Evolutionary conservation across 2,113 vertebrate genomes (phyloP), one percentile per base, ranked within the genome.

Genomic region (Pao palembangensis): DNA sequence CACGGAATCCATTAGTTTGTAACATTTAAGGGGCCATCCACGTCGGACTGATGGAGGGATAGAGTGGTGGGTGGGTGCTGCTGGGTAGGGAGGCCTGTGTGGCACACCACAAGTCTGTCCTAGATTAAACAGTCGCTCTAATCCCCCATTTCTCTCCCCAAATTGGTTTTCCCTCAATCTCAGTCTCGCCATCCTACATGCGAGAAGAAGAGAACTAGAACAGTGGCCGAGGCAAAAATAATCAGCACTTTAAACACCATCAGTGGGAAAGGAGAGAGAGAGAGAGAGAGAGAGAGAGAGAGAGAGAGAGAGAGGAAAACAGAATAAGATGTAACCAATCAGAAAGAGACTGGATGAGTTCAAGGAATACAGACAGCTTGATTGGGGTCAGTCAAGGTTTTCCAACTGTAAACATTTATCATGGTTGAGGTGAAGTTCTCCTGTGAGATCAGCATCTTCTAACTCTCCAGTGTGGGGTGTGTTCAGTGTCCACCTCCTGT

Each of bases 91-190:
- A 70, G 75, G 71, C 75, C 78, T 75, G 75, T 64, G 75, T 79
- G 85, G 62, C 74, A 83, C 75, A 71, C 80, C 73, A 82, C 80
- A 82, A 91, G 87, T 88, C 80, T 84, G 88, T 81, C 85, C 83
- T 81, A 90, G 90, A 91, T 91, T 90, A 90, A 90, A 85, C 69
- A 79, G 84, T 51, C 51, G 51, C 82, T 86, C 77, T 91, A 92
- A 92, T 91, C 91, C 86, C 77, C 76, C 75, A 81, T 88, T 84
- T 81, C 81, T 75, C 79, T 73, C 81, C 77, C 82, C 69, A 87
- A 88, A 90, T 84, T 90, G 87, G 84, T 82, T 87, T 79, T 87
- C 82, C 88, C 87, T 88, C 84, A 88, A 90, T 89, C 88, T 87
- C 81, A 51, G 86, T 69, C 78, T 61, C 50, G 69, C 75, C 67